Percentiles rank a stretch among this genome's conserved stretches.
phyloP scores from a whole-genome alignment of 2,113 vertebrate species.

The Mellivora capensis region DNA sequence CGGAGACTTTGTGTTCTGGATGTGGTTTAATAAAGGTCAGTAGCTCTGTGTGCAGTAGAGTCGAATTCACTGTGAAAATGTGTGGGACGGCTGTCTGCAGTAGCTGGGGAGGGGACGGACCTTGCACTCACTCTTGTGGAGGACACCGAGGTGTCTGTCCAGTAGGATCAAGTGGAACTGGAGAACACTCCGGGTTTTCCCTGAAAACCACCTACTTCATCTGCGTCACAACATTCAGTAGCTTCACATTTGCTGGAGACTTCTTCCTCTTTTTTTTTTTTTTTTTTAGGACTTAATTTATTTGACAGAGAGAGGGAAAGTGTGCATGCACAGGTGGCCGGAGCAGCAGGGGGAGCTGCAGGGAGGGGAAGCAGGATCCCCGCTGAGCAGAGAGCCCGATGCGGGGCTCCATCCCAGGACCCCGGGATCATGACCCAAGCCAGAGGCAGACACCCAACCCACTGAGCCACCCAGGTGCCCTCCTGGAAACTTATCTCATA shows the following conservation, averaged over 20 bases:
- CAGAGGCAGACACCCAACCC: background rate
- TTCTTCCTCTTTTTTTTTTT: background rate
- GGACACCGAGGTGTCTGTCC: background rate
- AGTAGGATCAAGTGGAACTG: background rate
- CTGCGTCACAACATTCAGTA: background rate
- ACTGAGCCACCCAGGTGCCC: background rate
- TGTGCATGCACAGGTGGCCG: rapidly evolving
- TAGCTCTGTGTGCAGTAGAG: too few species aligned
- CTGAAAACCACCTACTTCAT: background rate
- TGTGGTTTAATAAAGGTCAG: background rate
- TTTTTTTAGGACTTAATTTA: background rate
- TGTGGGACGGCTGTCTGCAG: background rate
- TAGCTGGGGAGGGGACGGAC: background rate
- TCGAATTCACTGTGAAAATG: background rate
- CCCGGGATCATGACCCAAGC: background rate
- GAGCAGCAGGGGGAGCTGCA: too few species aligned
- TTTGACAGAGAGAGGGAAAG: background rate
- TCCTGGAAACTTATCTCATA: background rate
- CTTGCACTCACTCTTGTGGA: background rate
- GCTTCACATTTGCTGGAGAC: background rate
- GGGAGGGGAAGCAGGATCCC: too few species aligned
- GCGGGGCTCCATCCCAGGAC: background rate
- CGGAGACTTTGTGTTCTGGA: background rate
- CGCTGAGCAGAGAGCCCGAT: background rate
- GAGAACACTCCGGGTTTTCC: background rate